These are phyloP conservation scores for Fopius arisanus DNA, from an alignment of 1,140 invertebrate genomes.

Conservation along the genomic window DNA sequence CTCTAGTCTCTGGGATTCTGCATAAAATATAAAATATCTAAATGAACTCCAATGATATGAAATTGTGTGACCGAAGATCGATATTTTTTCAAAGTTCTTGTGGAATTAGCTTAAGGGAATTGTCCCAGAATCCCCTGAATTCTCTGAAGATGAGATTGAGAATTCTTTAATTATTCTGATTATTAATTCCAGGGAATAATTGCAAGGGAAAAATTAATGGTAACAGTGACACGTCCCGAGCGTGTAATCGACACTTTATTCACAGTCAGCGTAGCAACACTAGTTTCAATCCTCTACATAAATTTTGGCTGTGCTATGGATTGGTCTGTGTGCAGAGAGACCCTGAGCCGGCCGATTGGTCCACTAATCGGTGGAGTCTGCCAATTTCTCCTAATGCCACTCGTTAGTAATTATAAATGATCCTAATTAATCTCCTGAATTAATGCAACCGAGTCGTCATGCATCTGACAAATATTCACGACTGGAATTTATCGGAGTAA, in stretches of 20 bases:
- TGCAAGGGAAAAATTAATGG: constrained; percentile 54
- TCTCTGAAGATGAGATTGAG: neutral
- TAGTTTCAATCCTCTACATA: constrained; percentile 88
- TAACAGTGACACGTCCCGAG: constrained; percentile 72
- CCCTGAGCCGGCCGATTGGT: constrained; percentile 80
- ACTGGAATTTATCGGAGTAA: constrained; percentile 5
- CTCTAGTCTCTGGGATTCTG: no score
- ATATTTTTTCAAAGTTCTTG: no score
- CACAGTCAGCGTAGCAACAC: constrained; percentile 76
- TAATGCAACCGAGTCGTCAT: neutral
- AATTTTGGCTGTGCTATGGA: constrained; percentile 94
- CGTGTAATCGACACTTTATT: constrained; percentile 79
- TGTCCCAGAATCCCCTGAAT: neutral
- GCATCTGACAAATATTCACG: neutral
- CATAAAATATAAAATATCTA: no score
- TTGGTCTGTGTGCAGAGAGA: constrained; percentile 74
- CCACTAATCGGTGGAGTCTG: constrained; percentile 83
- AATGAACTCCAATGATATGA: no score
- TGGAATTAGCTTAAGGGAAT: neutral
- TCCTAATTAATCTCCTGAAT: neutral
- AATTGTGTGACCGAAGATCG: no score
- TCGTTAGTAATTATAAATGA: constrained; percentile 69
- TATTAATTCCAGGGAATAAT: neutral
- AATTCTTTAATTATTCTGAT: neutral
- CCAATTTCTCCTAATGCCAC: constrained; percentile 90